A percentile compares a stretch with the other conserved stretches of the same genome.
phyloP scores from a whole-genome alignment of 2,888 invertebrate genomes.

The Physocephala rufipes region DNA sequence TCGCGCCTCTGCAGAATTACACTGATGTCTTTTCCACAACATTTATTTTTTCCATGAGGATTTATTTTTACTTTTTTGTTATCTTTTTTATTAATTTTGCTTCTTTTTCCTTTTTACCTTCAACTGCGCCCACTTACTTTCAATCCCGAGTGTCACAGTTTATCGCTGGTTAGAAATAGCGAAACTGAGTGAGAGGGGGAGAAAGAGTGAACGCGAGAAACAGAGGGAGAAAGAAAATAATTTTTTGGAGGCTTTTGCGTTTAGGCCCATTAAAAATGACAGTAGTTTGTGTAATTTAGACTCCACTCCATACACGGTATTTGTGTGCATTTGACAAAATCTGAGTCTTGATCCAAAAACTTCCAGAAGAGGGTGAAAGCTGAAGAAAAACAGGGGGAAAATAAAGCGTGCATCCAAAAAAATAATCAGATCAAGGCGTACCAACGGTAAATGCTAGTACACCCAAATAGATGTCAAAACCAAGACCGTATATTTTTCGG shows the following conservation, averaged over 20 bases:
- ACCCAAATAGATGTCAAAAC: too few species aligned
- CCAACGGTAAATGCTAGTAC: too few species aligned
- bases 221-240: background rate
- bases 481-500: too few species aligned
- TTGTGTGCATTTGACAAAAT: too few species aligned
- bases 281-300: background rate
- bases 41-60: too few species aligned
- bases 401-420: too few species aligned
- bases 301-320: background rate
- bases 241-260: too few species aligned
- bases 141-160: conserved; percentile 24
- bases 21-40: background rate
- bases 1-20: background rate
- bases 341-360: too few species aligned
- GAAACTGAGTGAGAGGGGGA: background rate
- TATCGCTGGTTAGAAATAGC: conserved; percentile 11
- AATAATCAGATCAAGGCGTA: too few species aligned
- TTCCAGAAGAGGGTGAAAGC: too few species aligned
- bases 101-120: background rate
- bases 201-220: background rate
- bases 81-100: background rate
- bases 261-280: background rate
- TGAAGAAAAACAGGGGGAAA: too few species aligned
- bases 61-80: background rate
- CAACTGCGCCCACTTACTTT: conserved; percentile 15